Percentiles rank a stretch among this genome's conserved stretches.
Conservation (phyloP, 2,888 invertebrate genomes). For the Dicycla oo region DNA sequence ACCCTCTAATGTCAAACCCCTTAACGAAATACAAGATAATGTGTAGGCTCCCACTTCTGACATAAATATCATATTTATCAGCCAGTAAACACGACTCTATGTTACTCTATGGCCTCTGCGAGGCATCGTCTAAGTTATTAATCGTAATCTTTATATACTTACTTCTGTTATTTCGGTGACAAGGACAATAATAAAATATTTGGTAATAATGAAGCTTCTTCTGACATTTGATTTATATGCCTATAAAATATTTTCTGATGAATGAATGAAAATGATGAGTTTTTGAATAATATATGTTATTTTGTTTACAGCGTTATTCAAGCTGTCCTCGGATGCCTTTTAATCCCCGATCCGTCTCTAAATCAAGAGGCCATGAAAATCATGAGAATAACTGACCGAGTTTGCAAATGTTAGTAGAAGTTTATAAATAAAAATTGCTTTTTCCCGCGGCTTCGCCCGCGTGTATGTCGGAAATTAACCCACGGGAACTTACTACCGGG, state of each 20-base stretch:
- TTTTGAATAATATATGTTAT: slow-evolving; percentile 3
- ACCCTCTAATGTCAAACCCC: too few relatives aligned
- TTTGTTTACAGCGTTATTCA: slow-evolving; percentile 92
- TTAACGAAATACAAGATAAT: too few relatives aligned
- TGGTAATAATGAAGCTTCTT: slow-evolving; percentile 4
- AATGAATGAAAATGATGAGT: slow-evolving; percentile 2
- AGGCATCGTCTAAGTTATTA: slow-evolving; percentile 6
- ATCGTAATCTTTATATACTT: slow-evolving; percentile 13
- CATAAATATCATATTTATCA: slow-evolving; percentile 5
- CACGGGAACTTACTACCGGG: too few relatives aligned
- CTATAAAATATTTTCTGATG: slow-evolving; percentile 28
- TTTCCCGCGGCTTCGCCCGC: too few relatives aligned
- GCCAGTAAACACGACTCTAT: not conserved
- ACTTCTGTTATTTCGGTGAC: slow-evolving; percentile 18
- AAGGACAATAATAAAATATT: slow-evolving; percentile 40
- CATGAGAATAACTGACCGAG: slow-evolving; percentile 92
- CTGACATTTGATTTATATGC: slow-evolving; percentile 1
- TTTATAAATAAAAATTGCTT: not conserved
- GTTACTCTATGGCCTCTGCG: not conserved
- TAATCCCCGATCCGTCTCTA: slow-evolving; percentile 92
- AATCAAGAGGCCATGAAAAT: slow-evolving; percentile 93
- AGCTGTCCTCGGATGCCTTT: slow-evolving; percentile 93
- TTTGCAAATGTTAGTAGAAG: slow-evolving; percentile 92
- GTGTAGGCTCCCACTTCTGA: not conserved
- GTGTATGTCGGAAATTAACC: too few relatives aligned